Evolutionary conservation across 64 coral and sea anemone genomes (phyloP), one percentile per base, ranked within the genome.

Genomic region (Actinia tenebrosa): DNA sequence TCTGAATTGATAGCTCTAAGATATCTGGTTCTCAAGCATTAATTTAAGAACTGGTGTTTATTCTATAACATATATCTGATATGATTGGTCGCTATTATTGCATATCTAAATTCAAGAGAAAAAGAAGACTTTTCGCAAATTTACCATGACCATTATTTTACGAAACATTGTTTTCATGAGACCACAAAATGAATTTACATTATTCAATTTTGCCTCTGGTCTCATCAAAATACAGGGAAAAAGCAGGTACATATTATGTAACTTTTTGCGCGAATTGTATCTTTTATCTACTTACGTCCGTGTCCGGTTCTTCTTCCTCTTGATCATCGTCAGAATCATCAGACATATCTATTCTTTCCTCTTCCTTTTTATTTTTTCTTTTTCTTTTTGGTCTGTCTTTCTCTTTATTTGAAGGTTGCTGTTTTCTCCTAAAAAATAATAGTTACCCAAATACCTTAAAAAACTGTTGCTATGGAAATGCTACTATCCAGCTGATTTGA

Each of bases 251-350:
- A 61, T 61, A 18, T 61, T 61, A 61, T 61, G 3, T 3, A 66
- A 23, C 4, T n/a, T 20, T 23, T 23, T 23, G 20, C n/a, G 19
- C 3, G n/a, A n/a, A 18, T 66, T 7, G n/a, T n/a, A 66, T 7
- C 63, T 20, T 66, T 23, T 22, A 66, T 66, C 10, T 53, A 50
- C 79, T 81, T n/a, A 81, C 79, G 10, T 81, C 79, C 19, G 44
- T 52, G 6, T 50, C 44, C 22, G 45, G 79, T 8, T 81, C 93
- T 62, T 95, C 93, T 68, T 95, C 93, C 55, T 95, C 89, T 2
- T 88, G 84, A 45, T 95, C 94, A 54, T 96, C 91, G 22, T 95
- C 94, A 45, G 94, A 96, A 5, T 96, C 94, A 82, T 93, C 94
- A 27, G 94, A 92, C 25, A 69, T 64, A n/a, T 15, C 23, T 61